Evolutionary conservation across 2,888 invertebrate genomes (phyloP).

Genomic region (Thera britannica): DNA sequence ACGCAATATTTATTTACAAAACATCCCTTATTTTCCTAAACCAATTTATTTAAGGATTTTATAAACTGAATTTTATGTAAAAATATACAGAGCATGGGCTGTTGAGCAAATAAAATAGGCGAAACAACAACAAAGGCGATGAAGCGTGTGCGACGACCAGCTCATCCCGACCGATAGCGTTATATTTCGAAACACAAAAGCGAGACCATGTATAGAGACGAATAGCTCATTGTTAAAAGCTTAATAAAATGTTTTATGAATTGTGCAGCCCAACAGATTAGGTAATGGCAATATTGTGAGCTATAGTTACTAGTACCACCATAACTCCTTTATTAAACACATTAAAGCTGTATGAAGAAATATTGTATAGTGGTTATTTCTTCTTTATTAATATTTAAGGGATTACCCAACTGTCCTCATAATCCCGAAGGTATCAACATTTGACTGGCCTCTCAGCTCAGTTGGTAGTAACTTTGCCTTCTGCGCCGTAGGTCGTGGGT

Average conservation of each 20-base stretch:
- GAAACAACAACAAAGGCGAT: conserved; percentile 58
- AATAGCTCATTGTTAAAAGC: conserved; percentile 58
- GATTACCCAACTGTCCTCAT: too few relatives aligned
- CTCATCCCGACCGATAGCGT: conserved; percentile 47
- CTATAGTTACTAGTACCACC: conserved; percentile 34
- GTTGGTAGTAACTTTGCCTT: too few relatives aligned
- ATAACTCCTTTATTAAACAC: conserved; percentile 44
- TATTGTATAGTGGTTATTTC: conserved; percentile 36
- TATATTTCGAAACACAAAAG: conserved; percentile 49
- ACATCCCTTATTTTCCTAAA: conserved; percentile 10
- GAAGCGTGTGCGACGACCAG: conserved; percentile 52
- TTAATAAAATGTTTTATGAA: conserved; percentile 66
- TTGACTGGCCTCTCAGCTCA: too few relatives aligned
- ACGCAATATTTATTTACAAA: not conserved
- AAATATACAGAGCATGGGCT: conserved; percentile 47
- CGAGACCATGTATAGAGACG: conserved; percentile 43
- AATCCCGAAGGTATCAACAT: too few relatives aligned
- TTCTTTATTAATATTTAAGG: conserved; percentile 43
- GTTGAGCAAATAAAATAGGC: conserved; percentile 56
- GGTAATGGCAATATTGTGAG: conserved; percentile 51
- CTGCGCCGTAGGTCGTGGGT: too few relatives aligned
- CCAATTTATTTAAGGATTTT: conserved; percentile 26
- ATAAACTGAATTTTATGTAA: conserved; percentile 41
- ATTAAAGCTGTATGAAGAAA: conserved; percentile 29
- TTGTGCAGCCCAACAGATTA: conserved; percentile 55